phyloP scores from a whole-genome alignment of 2,797 vertebrate genomes.

The Sebastolobus alascanus region DNA sequence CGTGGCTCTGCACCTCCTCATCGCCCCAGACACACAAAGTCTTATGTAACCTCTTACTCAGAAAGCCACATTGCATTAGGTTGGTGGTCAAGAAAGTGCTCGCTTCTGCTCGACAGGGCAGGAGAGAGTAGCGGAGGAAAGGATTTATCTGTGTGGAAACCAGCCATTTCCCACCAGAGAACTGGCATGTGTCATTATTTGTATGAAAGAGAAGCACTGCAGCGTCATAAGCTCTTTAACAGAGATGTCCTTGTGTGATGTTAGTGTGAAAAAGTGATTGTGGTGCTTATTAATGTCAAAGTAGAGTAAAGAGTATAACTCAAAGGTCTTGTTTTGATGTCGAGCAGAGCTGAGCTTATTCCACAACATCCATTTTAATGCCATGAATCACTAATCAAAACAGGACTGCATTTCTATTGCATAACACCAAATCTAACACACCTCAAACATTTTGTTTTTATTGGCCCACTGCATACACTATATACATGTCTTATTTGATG shows the following conservation, averaged over 20 bases:
- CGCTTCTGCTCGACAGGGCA: slow-evolving; percentile 60
- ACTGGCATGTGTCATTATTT: slow-evolving; percentile 29
- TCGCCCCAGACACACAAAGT: slow-evolving; percentile 61
- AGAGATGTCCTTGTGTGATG: slow-evolving; percentile 18
- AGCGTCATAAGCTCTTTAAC: slow-evolving; percentile 23
- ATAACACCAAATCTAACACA: slow-evolving; percentile 6
- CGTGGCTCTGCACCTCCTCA: slow-evolving; percentile 50
- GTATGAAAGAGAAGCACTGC: slow-evolving; percentile 10
- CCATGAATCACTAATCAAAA: slow-evolving; percentile 53
- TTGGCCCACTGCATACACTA: background rate
- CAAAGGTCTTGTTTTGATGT: slow-evolving; percentile 14
- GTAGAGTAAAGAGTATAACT: slow-evolving; percentile 28
- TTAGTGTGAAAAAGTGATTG: slow-evolving; percentile 16
- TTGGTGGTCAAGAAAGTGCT: slow-evolving; percentile 61
- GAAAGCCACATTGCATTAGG: slow-evolving; percentile 69
- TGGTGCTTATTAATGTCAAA: slow-evolving; percentile 37
- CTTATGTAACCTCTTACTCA: slow-evolving; percentile 74
- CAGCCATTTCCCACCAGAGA: slow-evolving; percentile 51
- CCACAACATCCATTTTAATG: slow-evolving; percentile 48
- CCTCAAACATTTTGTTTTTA: slow-evolving; percentile 2
- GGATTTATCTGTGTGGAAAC: slow-evolving; percentile 58
- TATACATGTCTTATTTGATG: background rate
- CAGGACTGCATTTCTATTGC: slow-evolving; percentile 27
- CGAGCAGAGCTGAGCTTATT: slow-evolving; percentile 46
- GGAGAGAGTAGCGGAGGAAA: slow-evolving; percentile 10